These are phyloP conservation scores for Karalla daura DNA, from an alignment of 2,797 vertebrate species.

Conservation along the genomic window DNA sequence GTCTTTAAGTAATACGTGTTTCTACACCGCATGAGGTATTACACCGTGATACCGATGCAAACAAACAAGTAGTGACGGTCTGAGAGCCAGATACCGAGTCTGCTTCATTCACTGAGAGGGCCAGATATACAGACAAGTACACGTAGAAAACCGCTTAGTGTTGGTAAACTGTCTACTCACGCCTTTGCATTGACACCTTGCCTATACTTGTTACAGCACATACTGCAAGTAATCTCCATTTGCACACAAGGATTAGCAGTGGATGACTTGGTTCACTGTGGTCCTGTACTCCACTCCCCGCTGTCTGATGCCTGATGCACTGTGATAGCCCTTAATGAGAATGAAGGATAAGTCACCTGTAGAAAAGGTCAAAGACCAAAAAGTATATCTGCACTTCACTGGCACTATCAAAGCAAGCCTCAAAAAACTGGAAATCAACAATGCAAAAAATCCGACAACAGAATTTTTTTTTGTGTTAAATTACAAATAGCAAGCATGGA, in stretches of 20 bases:
- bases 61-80: constrained; percentile 31
- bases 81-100: constrained; percentile 39
- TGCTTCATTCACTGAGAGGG: constrained; percentile 22
- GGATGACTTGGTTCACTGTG: constrained; percentile 68
- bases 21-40: constrained; percentile 45
- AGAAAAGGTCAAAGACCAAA: constrained; percentile 74
- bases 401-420: constrained; percentile 79
- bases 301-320: constrained; percentile 68
- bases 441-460: constrained; percentile 43
- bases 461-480: constrained; percentile 66
- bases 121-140: constrained; percentile 32
- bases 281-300: constrained; percentile 60
- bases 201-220: constrained; percentile 60
- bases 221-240: constrained; percentile 60
- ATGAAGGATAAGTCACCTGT: constrained; percentile 82
- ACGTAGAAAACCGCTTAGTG: constrained; percentile 59
- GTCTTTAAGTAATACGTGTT: constrained; percentile 48
- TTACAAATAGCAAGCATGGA: constrained; percentile 80
- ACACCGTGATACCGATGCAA: constrained; percentile 42
- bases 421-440: constrained; percentile 64
- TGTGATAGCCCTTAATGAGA: constrained; percentile 87
- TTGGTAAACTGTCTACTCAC: constrained; percentile 61
- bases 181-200: constrained; percentile 55
- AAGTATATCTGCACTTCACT: constrained; percentile 78
- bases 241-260: constrained; percentile 54